Conservation (phyloP, 2,797 vertebrate genomes). For the Cottoperca gobio region DNA sequence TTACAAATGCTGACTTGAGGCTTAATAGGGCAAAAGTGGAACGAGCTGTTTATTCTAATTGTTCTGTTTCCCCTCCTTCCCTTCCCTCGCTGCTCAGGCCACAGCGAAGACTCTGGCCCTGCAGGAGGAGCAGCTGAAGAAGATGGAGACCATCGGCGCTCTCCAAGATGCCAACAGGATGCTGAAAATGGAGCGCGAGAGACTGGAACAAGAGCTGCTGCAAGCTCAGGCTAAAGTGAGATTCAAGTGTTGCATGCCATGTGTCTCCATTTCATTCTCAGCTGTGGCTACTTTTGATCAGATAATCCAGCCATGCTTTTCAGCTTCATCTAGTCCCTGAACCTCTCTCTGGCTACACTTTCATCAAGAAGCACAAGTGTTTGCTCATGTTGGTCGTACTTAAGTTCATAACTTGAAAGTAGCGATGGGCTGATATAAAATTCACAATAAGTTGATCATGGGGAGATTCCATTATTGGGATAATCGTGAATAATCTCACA, state of each 20-base stretch:
- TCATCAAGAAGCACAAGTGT: background rate
- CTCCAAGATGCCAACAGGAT: slow-evolving; percentile 93
- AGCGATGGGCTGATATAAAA: too few relatives aligned
- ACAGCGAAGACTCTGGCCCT: slow-evolving; percentile 93
- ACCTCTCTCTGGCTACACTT: background rate
- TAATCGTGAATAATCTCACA: too few relatives aligned
- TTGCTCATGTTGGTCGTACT: background rate
- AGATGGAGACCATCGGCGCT: slow-evolving; percentile 90
- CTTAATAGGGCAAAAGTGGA: background rate
- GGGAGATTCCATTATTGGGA: too few relatives aligned
- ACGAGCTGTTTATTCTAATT: background rate
- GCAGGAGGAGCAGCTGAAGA: slow-evolving; percentile 96
- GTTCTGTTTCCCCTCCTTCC: background rate
- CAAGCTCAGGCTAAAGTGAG: slow-evolving; percentile 93
- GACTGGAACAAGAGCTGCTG: slow-evolving; percentile 91
- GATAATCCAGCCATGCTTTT: too few relatives aligned
- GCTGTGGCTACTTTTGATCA: background rate
- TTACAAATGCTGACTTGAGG: background rate
- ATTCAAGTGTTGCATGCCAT: background rate
- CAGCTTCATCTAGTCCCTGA: background rate
- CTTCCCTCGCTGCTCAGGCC: slow-evolving; percentile 84
- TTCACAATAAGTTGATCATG: too few relatives aligned
- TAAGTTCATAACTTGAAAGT: too few relatives aligned
- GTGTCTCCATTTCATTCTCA: background rate
- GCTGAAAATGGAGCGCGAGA: slow-evolving; percentile 91